Percentiles rank a stretch among this genome's conserved stretches.
Conservation (phyloP, 2,797 vertebrate genomes). For the Eidolon dupreanum region DNA sequence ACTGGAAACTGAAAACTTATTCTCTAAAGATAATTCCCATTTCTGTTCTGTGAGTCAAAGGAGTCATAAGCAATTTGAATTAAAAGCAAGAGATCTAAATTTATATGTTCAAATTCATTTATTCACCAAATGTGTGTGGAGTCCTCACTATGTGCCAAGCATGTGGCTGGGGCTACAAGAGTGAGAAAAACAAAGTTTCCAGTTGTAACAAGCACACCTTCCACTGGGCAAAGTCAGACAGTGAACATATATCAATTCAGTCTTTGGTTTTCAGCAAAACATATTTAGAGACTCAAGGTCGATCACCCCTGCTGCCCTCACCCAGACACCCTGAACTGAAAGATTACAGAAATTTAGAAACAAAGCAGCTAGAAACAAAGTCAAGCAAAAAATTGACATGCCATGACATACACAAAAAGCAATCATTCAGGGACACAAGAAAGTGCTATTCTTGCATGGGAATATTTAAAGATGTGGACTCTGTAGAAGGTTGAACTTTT, state of each 20-base stretch:
- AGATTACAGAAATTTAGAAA: not conserved
- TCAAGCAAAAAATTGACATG: not conserved
- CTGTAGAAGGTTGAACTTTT: not conserved
- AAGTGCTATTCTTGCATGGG: not conserved
- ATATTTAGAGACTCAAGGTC: not conserved
- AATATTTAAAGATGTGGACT: not conserved
- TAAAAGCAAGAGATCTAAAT: not conserved
- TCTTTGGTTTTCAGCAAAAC: conserved; percentile 4
- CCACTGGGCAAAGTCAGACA: not conserved
- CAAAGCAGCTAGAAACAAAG: not conserved
- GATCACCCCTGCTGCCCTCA: not conserved
- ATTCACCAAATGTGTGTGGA: not conserved
- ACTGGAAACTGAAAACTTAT: not conserved
- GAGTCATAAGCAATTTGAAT: conserved; percentile 15
- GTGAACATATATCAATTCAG: not conserved
- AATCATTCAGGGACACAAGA: not conserved
- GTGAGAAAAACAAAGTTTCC: not conserved
- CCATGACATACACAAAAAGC: not conserved
- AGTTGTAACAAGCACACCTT: not conserved
- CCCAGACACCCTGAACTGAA: not conserved
- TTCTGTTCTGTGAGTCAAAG: not conserved
- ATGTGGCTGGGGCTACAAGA: not conserved
- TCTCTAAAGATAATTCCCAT: conserved; percentile 22
- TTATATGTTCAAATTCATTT: conserved; percentile 2
- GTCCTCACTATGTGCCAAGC: not conserved